A percentile compares a stretch with the other conserved stretches of the same genome.
These are phyloP conservation scores for Montipora foliosa DNA, from an alignment of 64 coral and sea anemone genomes.

Conservation along the genomic window DNA sequence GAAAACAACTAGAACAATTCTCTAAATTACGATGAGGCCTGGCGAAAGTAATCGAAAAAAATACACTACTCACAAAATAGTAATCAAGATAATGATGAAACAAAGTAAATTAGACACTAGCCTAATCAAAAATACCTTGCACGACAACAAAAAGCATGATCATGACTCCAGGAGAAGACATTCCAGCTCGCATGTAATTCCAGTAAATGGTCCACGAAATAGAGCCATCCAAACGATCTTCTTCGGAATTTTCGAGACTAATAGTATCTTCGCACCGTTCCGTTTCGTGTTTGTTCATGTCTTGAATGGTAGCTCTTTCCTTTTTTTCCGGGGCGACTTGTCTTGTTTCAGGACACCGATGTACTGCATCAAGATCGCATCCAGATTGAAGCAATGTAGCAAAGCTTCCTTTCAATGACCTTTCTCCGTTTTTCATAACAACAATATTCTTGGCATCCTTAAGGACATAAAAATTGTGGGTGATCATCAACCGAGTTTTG, in stretches of 20 bases:
- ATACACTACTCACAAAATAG: too few relatives aligned
- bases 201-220: conserved; percentile 47
- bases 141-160: conserved; percentile 21
- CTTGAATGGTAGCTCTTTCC: not conserved
- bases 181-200: conserved; percentile 48
- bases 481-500: conserved; percentile 49
- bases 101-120: not conserved
- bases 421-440: conserved; percentile 49
- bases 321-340: not conserved
- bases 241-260: not conserved
- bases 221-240: conserved; percentile 38
- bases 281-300: not conserved
- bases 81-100: too few relatives aligned
- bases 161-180: not conserved
- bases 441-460: conserved; percentile 37
- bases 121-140: conserved; percentile 18
- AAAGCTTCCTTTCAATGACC: conserved; percentile 28
- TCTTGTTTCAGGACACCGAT: too few relatives aligned
- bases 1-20: too few relatives aligned
- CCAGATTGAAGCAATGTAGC: too few relatives aligned
- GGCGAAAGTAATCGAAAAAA: too few relatives aligned
- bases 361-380: too few relatives aligned
- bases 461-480: conserved; percentile 47
- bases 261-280: not conserved
- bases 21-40: too few relatives aligned